Base-by-base conservation (phyloP, 2,797 vertebrate genomes). In the Sus cebifrons region DNA sequence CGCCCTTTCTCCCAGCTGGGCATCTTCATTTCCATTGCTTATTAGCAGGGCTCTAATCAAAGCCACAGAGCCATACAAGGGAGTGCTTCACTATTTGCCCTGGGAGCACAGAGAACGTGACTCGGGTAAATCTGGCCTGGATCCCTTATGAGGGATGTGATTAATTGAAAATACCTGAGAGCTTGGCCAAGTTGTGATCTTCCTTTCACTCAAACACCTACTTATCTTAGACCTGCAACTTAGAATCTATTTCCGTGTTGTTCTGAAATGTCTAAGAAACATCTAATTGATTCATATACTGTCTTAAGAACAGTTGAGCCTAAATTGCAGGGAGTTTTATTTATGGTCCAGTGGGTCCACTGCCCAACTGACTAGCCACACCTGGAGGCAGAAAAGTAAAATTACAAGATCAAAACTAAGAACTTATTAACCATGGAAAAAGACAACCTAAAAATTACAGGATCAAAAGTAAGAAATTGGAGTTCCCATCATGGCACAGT, bases 1-100 rank as follows among this genome's bases (percentile, higher is more conserved):
- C 68, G 78, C 82, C 29, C 44, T 79, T 94, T 89, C 54, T 95
- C 84, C 32, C 88, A 96, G 84, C 16, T 79, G 60, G 62, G 9
- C 64, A 75, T 83, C 71, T 93, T 95, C 27, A 91, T 91, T 95
- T 91, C 27, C 86, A 84, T 54, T 93, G 89, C 93, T 96, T 92
- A 89, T 96, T 86, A 97, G 88, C 21, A 87, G 32, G 67, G 52
- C 21, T 27, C 62, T 87, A 68, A 75, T 87, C 64, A 95, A 90
- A 96, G 70, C 25, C 71, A 71, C 17, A 23, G 54, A 94, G 40
- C 23, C 36, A 56, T 7, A 15, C 54, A 79, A 81, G 49, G n/a
- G 94, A 86, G 23, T 20, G 60, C 79, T 96, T 93, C 40, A 84
- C 56, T 65, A 71, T 86, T 54, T 74, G 5, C 52, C 62, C 78